Base-by-base conservation (phyloP, 2,113 vertebrate genomes). In the Cynoglossus semilaevis region DNA sequence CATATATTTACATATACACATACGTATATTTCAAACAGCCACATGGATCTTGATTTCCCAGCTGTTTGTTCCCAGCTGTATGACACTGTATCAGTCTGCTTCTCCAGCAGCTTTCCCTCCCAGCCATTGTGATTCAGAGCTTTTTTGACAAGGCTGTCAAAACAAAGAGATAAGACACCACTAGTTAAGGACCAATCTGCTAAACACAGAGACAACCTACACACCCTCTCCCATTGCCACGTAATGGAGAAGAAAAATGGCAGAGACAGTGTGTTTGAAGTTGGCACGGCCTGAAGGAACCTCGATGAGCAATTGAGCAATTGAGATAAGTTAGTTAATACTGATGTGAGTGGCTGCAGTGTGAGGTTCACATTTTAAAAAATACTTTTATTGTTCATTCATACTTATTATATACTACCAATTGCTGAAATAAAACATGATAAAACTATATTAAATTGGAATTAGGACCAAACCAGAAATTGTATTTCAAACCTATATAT, bases 121-220 rank as follows among this genome's bases (percentile, higher is more conserved):
- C 68, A 51, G 50, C 58, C 75, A 51, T 38, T 46, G 49, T 81
- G 77, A 82, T 43, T 80, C 80, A 81, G 47, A 47, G 67, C 57
- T 72, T 74, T 76, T 67, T 58, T 78, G 80, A 80, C 78, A 82
- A 65, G 57, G 77, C 74, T 73, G 83, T 79, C 79, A 81, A 71
- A 67, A 81, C 5, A 6, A 63, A 17, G 13, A 70, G 68, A 82
- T 78, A 77, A 80, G 71, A 80, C 47, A 67, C 64, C 76, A 74
- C 74, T 78, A 55, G 67, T 77, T 85, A 85, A 85, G 81, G 79
- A 76, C 62, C 41, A 77, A 63, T 73, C 64, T 81, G 76, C 71
- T 77, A 67, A 76, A 87, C 37, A 58, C 38, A 48, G 8, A 76
- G 72, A 75, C 73, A 77, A 56, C 36, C 67, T 60, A 77, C 58